Base-by-base conservation (phyloP, 2,888 invertebrate genomes). In the Thereva nobilitata region DNA sequence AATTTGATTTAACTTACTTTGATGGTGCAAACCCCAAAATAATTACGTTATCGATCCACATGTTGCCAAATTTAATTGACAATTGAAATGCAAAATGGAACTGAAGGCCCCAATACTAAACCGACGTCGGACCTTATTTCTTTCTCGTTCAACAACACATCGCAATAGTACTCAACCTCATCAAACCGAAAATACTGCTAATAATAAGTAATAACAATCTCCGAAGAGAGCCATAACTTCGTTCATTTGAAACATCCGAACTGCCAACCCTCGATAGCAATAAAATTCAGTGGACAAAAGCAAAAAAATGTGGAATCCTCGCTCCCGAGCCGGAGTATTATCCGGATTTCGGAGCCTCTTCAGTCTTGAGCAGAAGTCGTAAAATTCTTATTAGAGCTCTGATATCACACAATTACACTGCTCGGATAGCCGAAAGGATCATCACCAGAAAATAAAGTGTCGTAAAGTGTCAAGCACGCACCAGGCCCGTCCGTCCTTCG, bases 391-490 rank as follows among this genome's bases (percentile, higher is more conserved):
- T 69, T 69, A 69, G 66, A 56, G 67, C 53, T 61, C 50, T 59
- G 64, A 69, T 69, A 69, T 69, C 69, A 67, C 53, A 65, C 61
- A 67, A 67, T 67, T 67, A 67, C 61, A 55, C 55, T 55, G 54
- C 56, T 63, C 23, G 59, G 67, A 55, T 61, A 67, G 64, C 57
- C 68, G 63, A 69, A 69, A 67, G 69, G 67, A 67, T 69, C 69
- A 69, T 67, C 67, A 63, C 59, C 59, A 54, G 55, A 65, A 61
- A 67, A 67, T 67, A 64, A 70, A 68, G 68, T 70, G 70, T 70
- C 70, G 67, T 70, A 67, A 70, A 70, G 67, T 68, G 68, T 68
- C 67, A 67, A 67, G 68, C 68, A 70, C 70, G 66, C 70, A 68
- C 67, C 55, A 67, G 64, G 64, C 61, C 55, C 55, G 50, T 41